Conservation (phyloP, 2,113 vertebrate genomes). For the Tenrec ecaudatus region DNA sequence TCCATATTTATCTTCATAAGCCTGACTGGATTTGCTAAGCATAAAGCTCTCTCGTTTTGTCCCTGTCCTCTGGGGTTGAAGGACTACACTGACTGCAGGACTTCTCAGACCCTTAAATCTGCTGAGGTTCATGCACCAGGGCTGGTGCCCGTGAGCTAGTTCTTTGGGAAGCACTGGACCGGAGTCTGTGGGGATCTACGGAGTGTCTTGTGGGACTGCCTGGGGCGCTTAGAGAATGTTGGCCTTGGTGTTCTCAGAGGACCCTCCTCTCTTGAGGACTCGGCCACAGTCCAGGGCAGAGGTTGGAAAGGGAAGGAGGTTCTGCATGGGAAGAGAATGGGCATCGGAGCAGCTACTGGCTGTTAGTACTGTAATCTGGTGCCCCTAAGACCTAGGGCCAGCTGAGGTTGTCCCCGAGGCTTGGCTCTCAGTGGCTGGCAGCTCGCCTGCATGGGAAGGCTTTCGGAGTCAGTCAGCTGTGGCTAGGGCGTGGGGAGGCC, state of each 20-base stretch:
- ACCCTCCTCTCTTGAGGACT: not conserved
- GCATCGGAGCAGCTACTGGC: not conserved
- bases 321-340: not conserved
- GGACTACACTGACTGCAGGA: not conserved
- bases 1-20: too few species aligned
- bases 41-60: too few species aligned
- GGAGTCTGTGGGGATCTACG: not conserved
- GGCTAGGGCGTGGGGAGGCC: too few species aligned
- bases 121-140: too few species aligned
- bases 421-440: not conserved
- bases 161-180: not conserved
- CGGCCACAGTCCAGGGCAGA: not conserved
- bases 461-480: too few species aligned
- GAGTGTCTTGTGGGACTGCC: not conserved
- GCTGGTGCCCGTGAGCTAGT: not conserved
- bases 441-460: not conserved
- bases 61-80: too few species aligned
- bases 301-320: not conserved
- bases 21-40: too few species aligned
- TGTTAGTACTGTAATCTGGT: not conserved
- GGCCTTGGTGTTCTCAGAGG: not conserved
- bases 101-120: not conserved
- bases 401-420: not conserved
- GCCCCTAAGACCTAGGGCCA: too few species aligned
- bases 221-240: not conserved